phyloP scores from a whole-genome alignment of 2,888 invertebrate genomes.

The Buathra laborator region DNA sequence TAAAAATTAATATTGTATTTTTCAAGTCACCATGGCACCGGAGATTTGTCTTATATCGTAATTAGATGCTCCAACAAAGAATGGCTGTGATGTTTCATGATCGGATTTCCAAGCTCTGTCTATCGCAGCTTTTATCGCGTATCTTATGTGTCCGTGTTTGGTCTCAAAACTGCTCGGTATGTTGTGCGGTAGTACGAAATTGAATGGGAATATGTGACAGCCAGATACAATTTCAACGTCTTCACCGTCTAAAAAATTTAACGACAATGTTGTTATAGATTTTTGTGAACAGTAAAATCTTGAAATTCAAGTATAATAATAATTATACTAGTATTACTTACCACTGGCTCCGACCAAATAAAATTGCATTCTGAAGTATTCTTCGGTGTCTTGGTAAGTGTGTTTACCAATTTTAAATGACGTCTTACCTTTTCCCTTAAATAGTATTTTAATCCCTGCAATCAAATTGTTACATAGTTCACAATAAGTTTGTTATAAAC shows the following conservation, averaged over 20 bases:
- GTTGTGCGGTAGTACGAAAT: slow-evolving; percentile 89
- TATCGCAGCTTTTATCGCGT: slow-evolving; percentile 91
- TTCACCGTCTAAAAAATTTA: slow-evolving; percentile 86
- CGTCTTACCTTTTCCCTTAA: too few relatives aligned
- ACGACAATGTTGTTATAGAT: too few relatives aligned
- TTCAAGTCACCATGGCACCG: neutral
- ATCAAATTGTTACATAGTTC: too few relatives aligned
- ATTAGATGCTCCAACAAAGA: slow-evolving; percentile 90
- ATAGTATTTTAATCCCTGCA: too few relatives aligned
- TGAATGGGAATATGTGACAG: slow-evolving; percentile 90
- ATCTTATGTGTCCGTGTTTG: slow-evolving; percentile 90
- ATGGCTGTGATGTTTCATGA: slow-evolving; percentile 91
- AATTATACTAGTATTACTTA: too few relatives aligned
- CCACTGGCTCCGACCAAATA: too few relatives aligned
- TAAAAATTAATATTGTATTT: neutral
- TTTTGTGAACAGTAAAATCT: too few relatives aligned
- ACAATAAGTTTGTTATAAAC: too few relatives aligned
- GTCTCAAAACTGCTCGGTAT: slow-evolving; percentile 92
- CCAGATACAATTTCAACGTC: slow-evolving; percentile 89
- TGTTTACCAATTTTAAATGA: too few relatives aligned
- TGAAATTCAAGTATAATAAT: too few relatives aligned
- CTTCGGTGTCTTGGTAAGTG: too few relatives aligned
- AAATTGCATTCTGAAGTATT: too few relatives aligned
- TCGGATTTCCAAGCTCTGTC: slow-evolving; percentile 94
- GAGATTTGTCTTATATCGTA: slow-evolving; percentile 90